Evolutionary conservation across 2,888 invertebrate species (phyloP), one percentile per base, ranked within the genome.

Genomic region (Rhingia rostrata): DNA sequence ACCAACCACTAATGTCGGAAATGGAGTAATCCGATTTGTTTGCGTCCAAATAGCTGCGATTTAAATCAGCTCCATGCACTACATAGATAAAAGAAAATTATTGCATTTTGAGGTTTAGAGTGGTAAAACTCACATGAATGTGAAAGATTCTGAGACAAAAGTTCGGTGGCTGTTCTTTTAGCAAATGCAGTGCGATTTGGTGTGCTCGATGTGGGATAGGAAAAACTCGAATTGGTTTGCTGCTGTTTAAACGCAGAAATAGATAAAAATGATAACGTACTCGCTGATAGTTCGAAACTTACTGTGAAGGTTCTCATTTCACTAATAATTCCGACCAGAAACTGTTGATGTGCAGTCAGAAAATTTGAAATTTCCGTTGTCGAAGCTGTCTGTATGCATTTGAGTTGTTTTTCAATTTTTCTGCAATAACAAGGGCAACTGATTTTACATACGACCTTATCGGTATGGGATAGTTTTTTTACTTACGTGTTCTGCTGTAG

Each of bases 31-130:
- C 91, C 6, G 91, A 90, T 81, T 90, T 91, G 75, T 91, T 91
- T 4, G 91, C 91, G 66, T 91, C 91, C 86, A 92, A 87, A 77
- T 90, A 91, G 69, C 89, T 91, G 69, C 90, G 90, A 87, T 92
- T 91, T 10, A 91, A 81, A 32, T 91, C 91, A 33, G 90, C 90
- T 9, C 92, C 91, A 83, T 91, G 89, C 12, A 92, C 92, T 91
- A 53, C 4, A 22, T 6, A 9, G 9, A 49, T 9, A 54, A 33
- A 22, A 0, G n/a, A 9, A 5, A 9, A 30, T 45, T 30, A 4
- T 7, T 9, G 0, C 0, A 6, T 32, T 33, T 32, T 9, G 7
- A 7, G 10, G 12, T 30, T 9, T 4, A 45, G 22, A 22, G 22
- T 2, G 22, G 35, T 14, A 39, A 30, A 43, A 56, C 79, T 72